Evolutionary conservation across 2,113 vertebrate genomes (phyloP), one percentile per base, ranked within the genome.

Genomic region (Coturnix japonica): DNA sequence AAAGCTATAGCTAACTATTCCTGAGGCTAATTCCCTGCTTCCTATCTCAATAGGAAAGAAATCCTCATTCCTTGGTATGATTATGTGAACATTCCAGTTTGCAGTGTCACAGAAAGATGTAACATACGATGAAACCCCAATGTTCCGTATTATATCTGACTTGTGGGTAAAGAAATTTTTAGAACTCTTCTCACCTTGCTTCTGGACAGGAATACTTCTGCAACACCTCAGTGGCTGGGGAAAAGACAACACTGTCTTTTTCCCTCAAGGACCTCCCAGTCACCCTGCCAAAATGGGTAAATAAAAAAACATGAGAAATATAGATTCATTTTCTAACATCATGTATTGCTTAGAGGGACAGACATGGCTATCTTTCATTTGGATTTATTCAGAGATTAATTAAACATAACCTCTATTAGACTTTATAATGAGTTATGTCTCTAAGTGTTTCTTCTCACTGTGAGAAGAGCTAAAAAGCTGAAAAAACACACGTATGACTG

Each of bases 311-410:
- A 43, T 54, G 49, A 78, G 14, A 92, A 88, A 76, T 33, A 73
- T 63, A 22, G 21, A 51, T 13, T 2, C 2, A 20, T 47, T 78
- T 94, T 78, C n/a, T 70, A 64, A 39, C 3, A 35, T 44, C 6
- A 3, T 64, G 71, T 71, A 11, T 78, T 56, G 54, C 37, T 67
- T 64, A 9, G 2, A 75, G 15, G 30, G 28, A 63, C 13, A 81
- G 53, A 69, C 2, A 4, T 5, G 11, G 13, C 63, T 70, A 64
- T 35, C 21, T 85, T 89, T 92, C 56, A 64, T 81, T 54, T 71
- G 28, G 46, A 75, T 91, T 87, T 92, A 63, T 85, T 85, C 43
- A 41, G 73, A 67, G 85, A 63, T 69, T 79, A 87, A 91, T 79
- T 65, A 90, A 88, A 69, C 2, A 31, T 16, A 72, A 59, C 11